Conservation (phyloP, 2,113 vertebrate species). For the Catharus fuscescens region DNA sequence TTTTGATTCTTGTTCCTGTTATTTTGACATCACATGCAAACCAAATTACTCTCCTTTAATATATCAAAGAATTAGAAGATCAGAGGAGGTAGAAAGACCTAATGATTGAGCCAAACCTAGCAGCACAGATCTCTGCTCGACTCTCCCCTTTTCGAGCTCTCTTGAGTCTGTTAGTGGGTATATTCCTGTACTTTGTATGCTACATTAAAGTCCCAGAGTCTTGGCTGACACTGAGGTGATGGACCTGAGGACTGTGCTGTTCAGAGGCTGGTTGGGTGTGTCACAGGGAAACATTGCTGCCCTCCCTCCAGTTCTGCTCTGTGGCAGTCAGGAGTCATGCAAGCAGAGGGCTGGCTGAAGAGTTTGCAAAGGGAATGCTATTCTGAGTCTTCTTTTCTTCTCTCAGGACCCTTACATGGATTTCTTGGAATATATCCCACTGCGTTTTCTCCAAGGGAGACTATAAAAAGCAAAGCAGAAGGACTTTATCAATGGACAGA, state of each 20-base stretch:
- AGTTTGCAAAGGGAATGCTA: neutral
- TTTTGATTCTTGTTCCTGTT: neutral
- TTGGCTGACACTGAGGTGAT: neutral
- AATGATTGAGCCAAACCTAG: neutral
- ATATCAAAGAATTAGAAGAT: neutral
- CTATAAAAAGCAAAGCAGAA: neutral
- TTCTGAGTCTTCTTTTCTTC: neutral
- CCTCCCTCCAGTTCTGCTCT: neutral
- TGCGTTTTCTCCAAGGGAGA: neutral
- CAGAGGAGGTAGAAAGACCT: neutral
- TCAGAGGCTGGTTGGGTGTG: neutral
- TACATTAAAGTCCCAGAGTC: neutral
- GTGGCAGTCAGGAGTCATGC: fast-evolving
- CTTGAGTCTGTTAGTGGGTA: neutral
- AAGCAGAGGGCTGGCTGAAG: neutral
- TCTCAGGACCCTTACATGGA: neutral
- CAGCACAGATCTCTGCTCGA: neutral
- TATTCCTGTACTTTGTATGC: neutral
- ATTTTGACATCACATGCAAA: neutral
- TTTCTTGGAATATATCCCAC: neutral
- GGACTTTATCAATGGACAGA: neutral
- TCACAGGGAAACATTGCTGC: neutral
- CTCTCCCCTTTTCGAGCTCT: neutral
- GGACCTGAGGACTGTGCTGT: fast-evolving
- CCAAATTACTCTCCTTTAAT: neutral